A percentile compares a stretch with the other conserved stretches of the same genome.
These are phyloP conservation scores for Polydrusus pterygomalis DNA, from an alignment of 2,888 invertebrate species.

Conservation along the genomic window DNA sequence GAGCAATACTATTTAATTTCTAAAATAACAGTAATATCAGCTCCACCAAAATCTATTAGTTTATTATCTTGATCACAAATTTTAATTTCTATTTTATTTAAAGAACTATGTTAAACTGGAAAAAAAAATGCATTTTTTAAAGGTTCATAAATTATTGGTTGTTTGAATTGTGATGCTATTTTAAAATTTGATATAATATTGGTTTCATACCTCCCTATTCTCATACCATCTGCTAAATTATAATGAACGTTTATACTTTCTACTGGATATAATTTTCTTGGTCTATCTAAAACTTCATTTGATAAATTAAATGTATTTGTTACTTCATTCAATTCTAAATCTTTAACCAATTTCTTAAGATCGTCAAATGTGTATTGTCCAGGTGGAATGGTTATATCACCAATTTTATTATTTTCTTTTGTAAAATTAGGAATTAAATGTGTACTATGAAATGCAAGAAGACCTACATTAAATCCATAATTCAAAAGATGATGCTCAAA, in stretches of 20 bases:
- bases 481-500: neutral
- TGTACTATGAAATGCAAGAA: neutral
- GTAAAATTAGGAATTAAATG: slow-evolving; percentile 7
- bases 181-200: slow-evolving; percentile 1
- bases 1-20: neutral
- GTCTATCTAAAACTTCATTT: neutral
- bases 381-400: neutral
- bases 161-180: neutral
- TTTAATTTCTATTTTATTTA: neutral
- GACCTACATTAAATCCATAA: neutral
- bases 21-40: neutral
- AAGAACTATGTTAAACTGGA: neutral
- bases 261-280: slow-evolving; percentile 1
- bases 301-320: neutral
- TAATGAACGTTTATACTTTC: slow-evolving; percentile 7
- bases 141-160: slow-evolving; percentile 6
- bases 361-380: neutral
- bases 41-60: slow-evolving; percentile 1
- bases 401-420: slow-evolving; percentile 5
- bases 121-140: neutral
- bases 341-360: neutral
- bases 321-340: slow-evolving; percentile 5
- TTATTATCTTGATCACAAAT: slow-evolving; percentile 9
- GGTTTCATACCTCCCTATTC: neutral
- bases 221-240: slow-evolving; percentile 9